These are phyloP conservation scores for Syngnathus floridae DNA, from an alignment of 2,113 vertebrate genomes.

Conservation along the genomic window DNA sequence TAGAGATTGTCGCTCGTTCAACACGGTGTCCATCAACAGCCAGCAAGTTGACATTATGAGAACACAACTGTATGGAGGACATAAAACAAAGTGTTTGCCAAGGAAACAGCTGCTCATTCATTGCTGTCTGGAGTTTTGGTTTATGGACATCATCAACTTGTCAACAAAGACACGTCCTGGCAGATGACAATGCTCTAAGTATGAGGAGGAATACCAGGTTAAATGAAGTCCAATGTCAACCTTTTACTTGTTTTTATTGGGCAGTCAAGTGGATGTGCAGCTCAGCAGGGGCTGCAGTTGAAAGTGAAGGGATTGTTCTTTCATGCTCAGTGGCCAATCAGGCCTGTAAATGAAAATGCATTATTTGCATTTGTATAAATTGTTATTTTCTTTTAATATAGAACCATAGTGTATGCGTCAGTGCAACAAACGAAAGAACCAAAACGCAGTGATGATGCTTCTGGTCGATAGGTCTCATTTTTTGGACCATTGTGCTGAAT, in stretches of 20 bases:
- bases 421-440: too few species aligned
- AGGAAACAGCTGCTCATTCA: slow-evolving; percentile 57
- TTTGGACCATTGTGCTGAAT: too few species aligned
- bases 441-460: too few species aligned
- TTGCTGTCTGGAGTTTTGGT: slow-evolving; percentile 59
- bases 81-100: slow-evolving; percentile 31
- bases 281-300: slow-evolving; percentile 43
- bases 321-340: slow-evolving; percentile 59
- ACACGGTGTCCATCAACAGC: background rate
- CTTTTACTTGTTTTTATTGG: slow-evolving; percentile 51
- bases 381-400: too few species aligned
- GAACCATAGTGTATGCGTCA: too few species aligned
- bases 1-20: background rate
- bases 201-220: slow-evolving; percentile 43
- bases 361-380: slow-evolving; percentile 1
- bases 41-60: slow-evolving; percentile 37
- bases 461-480: too few species aligned
- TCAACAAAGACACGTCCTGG: slow-evolving; percentile 52
- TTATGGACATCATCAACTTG: slow-evolving; percentile 56
- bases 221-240: slow-evolving; percentile 62
- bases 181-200: slow-evolving; percentile 49
- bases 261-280: slow-evolving; percentile 40
- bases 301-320: slow-evolving; percentile 41
- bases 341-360: slow-evolving; percentile 8
- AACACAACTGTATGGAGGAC: slow-evolving; percentile 42